These are phyloP conservation scores for Pseudomyrmex sp. DNA, from an alignment of 1,140 invertebrate species.

Conservation along the genomic window DNA sequence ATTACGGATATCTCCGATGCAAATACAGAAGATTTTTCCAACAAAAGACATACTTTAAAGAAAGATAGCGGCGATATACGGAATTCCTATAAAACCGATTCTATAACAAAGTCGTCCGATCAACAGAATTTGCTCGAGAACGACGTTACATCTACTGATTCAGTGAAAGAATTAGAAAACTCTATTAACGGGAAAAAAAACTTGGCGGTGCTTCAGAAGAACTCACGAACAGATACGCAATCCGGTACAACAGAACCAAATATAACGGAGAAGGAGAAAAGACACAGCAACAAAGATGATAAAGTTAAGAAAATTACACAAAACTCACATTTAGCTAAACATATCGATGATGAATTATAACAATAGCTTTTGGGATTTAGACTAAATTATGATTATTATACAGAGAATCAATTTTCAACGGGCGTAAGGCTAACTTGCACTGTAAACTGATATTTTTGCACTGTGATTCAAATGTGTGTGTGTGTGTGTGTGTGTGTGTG, in stretches of 20 bases:
- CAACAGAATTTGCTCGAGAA: conserved; percentile 32
- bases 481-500: conserved; percentile 20
- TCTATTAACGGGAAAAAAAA: conserved; percentile 37
- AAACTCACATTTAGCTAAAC: conserved; percentile 63
- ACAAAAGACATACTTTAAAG: conserved; percentile 2
- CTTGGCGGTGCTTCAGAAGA: conserved; percentile 44
- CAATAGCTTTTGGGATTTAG: conserved; percentile 62
- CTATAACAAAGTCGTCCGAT: conserved; percentile 31
- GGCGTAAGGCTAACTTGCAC: conserved; percentile 42
- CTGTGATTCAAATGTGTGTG: conserved; percentile 46
- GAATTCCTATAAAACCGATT: conserved; percentile 29
- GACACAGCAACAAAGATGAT: conserved; percentile 46
- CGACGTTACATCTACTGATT: conserved; percentile 55
- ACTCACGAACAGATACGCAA: conserved; percentile 40
- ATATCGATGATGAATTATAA: conserved; percentile 77
- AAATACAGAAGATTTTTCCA: background rate
- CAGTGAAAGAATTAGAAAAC: conserved; percentile 64
- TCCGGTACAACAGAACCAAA: conserved; percentile 26
- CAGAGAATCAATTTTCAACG: conserved; percentile 36
- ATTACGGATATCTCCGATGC: background rate
- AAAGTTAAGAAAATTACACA: conserved; percentile 55
- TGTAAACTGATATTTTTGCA: conserved; percentile 71
- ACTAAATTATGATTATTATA: conserved; percentile 56
- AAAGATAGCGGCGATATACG: conserved; percentile 1
- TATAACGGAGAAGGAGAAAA: conserved; percentile 53